Conservation (phyloP, 1,140 invertebrate genomes). For the Lanistes nyassanus region DNA sequence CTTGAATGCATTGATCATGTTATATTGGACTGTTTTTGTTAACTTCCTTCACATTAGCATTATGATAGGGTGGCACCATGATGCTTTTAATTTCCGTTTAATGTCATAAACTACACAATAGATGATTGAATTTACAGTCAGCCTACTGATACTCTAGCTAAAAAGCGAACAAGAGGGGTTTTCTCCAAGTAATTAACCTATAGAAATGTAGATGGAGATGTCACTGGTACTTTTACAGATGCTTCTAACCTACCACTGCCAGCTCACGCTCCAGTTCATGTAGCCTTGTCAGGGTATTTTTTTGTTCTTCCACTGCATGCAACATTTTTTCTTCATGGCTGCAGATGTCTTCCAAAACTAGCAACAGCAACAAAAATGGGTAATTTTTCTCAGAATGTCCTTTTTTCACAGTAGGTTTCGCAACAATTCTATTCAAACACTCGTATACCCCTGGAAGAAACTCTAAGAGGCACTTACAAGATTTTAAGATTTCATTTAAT, state of each 20-base stretch:
- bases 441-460: neutral
- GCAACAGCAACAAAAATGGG: conserved; percentile 1
- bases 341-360: conserved; percentile 30
- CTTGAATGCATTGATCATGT: too few species aligned
- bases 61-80: too few species aligned
- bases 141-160: too few species aligned
- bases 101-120: neutral
- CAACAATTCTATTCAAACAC: neutral
- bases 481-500: conserved; percentile 1
- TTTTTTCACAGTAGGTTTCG: neutral
- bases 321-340: conserved; percentile 31
- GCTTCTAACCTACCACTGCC: conserved; percentile 14
- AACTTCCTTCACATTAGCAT: too few species aligned
- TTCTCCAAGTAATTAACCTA: neutral
- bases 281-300: neutral
- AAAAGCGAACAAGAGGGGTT: neutral
- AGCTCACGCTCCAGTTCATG: conserved; percentile 24
- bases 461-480: neutral
- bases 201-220: neutral
- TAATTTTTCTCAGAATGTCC: neutral
- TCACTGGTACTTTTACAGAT: neutral
- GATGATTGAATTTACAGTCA: neutral
- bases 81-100: too few species aligned
- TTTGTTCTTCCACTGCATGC: conserved; percentile 23
- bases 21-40: too few species aligned